phyloP scores from a whole-genome alignment of 92 coral and sea anemone genomes.

The Phymanthus crucifer region DNA sequence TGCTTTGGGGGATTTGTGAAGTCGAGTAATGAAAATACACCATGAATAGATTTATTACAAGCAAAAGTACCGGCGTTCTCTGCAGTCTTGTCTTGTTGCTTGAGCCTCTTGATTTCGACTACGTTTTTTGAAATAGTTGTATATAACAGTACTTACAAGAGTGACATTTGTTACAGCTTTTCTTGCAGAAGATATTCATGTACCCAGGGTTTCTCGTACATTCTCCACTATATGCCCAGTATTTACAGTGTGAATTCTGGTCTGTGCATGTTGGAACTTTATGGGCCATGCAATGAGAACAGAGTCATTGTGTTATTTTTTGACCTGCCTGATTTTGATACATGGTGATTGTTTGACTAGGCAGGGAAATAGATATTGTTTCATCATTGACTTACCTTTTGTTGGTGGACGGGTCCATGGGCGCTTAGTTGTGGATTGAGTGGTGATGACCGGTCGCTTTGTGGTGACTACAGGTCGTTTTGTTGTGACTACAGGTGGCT shows the following conservation, averaged over 20 bases:
- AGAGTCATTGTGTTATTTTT: neutral
- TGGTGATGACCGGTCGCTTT: neutral
- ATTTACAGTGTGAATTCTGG: neutral
- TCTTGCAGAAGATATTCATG: conserved; percentile 28
- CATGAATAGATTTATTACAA: too few relatives aligned
- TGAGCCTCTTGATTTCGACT: too few relatives aligned
- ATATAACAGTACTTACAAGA: neutral
- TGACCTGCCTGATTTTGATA: neutral
- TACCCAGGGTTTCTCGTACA: conserved; percentile 15
- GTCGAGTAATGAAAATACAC: too few relatives aligned
- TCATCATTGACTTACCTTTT: neutral
- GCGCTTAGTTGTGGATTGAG: neutral
- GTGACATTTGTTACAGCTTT: conserved; percentile 14
- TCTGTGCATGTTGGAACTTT: conserved; percentile 9
- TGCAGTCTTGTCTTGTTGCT: too few relatives aligned
- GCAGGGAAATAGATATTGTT: neutral
- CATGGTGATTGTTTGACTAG: neutral
- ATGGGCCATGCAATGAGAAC: neutral
- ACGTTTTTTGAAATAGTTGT: too few relatives aligned
- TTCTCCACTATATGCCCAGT: conserved; percentile 18
- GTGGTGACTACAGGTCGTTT: conserved; percentile 20
- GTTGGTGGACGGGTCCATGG: neutral
- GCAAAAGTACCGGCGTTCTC: too few relatives aligned
- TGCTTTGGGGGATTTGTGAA: too few relatives aligned
- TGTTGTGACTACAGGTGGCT: conserved; percentile 19